Evolutionary conservation across 2,888 invertebrate genomes (phyloP).

Genomic region (Tridacna crocea): DNA sequence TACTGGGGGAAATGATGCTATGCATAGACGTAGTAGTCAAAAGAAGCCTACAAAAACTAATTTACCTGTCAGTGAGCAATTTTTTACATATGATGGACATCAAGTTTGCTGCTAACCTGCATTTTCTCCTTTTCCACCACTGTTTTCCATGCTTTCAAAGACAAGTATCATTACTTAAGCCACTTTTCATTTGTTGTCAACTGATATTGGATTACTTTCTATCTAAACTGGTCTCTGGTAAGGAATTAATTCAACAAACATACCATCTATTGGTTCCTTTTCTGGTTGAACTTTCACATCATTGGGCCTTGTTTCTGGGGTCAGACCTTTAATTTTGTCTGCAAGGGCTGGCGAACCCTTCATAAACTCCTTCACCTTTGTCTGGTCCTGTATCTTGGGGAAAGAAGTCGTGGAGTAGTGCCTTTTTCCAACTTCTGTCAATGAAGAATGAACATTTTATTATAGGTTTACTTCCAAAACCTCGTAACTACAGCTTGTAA

Average conservation of each 20-base stretch:
- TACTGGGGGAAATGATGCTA: too few species aligned
- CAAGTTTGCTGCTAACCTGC: too few species aligned
- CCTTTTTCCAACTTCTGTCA: conserved; percentile 14
- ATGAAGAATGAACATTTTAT: not conserved
- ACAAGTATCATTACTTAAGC: not conserved
- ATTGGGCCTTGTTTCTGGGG: conserved; percentile 26
- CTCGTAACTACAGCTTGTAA: too few species aligned
- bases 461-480: too few species aligned
- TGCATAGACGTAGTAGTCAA: too few species aligned
- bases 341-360: conserved; percentile 56
- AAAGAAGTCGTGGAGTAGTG: conserved; percentile 9
- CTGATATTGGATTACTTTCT: not conserved
- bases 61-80: too few species aligned
- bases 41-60: too few species aligned
- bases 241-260: not conserved
- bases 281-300: not conserved
- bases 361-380: conserved; percentile 54
- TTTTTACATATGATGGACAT: too few species aligned
- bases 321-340: conserved; percentile 34
- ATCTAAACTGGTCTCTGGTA: not conserved
- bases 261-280: not conserved
- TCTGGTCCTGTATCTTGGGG: not conserved
- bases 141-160: not conserved
- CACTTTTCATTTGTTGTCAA: not conserved
- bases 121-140: too few species aligned